Conservation (phyloP, 2,113 vertebrate genomes). For the Hoplias malabaricus region DNA sequence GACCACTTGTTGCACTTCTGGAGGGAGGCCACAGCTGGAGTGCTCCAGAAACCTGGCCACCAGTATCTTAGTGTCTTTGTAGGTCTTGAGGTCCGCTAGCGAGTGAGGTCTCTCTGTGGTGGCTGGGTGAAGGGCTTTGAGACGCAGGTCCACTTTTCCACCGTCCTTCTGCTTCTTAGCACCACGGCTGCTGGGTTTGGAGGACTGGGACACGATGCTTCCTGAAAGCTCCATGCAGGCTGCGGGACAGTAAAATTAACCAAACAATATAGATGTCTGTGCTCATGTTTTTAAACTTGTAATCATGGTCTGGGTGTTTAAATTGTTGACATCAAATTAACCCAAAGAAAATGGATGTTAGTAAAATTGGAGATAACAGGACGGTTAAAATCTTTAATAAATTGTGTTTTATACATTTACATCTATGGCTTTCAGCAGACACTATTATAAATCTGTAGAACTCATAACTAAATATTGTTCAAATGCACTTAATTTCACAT, state of each 20-base stretch:
- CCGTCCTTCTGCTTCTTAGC: constrained; percentile 72
- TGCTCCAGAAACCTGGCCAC: constrained; percentile 96
- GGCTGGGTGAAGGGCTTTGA: constrained; percentile 70
- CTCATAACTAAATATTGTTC: no score
- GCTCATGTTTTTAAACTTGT: no score
- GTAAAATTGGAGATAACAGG: no score
- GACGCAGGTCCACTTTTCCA: constrained; percentile 67
- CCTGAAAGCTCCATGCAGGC: background rate
- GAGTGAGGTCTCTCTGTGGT: constrained; percentile 81
- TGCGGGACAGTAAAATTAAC: background rate
- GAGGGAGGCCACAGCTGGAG: constrained; percentile 84
- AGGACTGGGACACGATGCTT: constrained; percentile 47
- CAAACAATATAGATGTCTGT: no score
- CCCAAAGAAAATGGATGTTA: no score
- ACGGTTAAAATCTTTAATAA: no score
- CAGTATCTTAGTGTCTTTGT: constrained; percentile 89
- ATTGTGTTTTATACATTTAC: no score
- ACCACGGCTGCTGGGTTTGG: constrained; percentile 60
- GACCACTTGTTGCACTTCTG: constrained; percentile 88
- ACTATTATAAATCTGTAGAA: no score
- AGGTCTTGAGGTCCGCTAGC: constrained; percentile 87
- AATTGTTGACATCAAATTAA: no score
- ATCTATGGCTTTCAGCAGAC: no score
- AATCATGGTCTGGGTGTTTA: no score
- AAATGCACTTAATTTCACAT: no score